These are phyloP conservation scores for Machimus rusticus DNA, from an alignment of 2,888 invertebrate genomes.

Conservation along the genomic window DNA sequence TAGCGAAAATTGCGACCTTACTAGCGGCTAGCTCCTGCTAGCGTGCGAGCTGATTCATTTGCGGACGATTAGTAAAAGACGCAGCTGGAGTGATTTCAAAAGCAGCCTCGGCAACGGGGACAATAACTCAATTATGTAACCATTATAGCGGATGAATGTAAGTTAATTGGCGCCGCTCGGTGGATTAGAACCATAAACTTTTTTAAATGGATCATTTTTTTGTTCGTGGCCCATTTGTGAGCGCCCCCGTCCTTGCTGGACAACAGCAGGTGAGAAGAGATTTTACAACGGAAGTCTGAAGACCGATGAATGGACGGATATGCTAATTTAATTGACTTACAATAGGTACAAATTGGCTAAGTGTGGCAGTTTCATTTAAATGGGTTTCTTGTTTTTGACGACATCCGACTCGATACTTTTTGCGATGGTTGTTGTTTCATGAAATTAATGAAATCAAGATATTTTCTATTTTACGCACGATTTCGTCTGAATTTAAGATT, in stretches of 20 bases:
- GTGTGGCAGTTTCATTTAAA: background rate
- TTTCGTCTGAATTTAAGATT: too few species aligned
- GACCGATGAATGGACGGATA: background rate
- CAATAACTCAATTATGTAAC: slow-evolving; percentile 26
- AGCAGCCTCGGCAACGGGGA: slow-evolving; percentile 7
- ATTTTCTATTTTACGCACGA: too few species aligned
- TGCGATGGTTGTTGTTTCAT: background rate
- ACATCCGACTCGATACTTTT: background rate
- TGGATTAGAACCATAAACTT: background rate
- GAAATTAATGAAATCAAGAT: too few species aligned
- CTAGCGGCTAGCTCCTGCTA: background rate
- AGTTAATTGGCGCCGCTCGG: background rate
- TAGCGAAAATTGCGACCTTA: background rate
- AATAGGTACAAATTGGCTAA: background rate
- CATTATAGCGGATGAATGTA: background rate
- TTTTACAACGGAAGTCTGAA: background rate
- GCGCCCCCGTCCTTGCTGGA: background rate
- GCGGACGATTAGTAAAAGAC: background rate
- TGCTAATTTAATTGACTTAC: background rate
- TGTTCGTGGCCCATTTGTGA: background rate
- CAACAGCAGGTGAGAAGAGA: background rate
- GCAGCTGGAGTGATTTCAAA: background rate
- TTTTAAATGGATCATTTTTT: background rate
- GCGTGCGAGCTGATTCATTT: background rate
- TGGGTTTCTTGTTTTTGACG: background rate